Evolutionary conservation across 2,113 vertebrate genomes (phyloP), one percentile per base, ranked within the genome.

Genomic region (Brachyhypopomus gauderio): DNA sequence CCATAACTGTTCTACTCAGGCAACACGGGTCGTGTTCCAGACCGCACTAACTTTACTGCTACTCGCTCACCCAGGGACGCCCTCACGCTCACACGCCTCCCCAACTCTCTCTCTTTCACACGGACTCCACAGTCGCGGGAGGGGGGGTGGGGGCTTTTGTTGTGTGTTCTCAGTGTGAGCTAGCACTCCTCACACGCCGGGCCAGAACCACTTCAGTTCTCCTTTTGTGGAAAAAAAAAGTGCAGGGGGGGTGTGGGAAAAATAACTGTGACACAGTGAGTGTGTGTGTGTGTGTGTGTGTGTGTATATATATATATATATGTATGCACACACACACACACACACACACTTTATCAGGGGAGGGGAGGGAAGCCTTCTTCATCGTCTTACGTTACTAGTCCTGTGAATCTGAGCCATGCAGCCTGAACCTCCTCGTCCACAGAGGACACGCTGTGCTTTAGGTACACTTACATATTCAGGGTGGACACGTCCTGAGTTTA

Each of bases 331-430:
- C 30, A 30, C 30, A 30, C 30, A 30, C 30, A 30, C 30, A 30
- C 30, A 30, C 30, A 30, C 30, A 30, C 30, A 30, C 30, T 30
- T 30, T 30, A 5, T 3, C 0, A 19, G 55, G 20, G 0, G 3
- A 12, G 20, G 19, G 48, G 3, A 9, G 27, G 19, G 4, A 8
- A 0, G 52, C 30, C 25, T 81, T 75, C 63, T 75, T 75, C 52
- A 59, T 78, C 86, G 76, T 78, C 23, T 76, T 64, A 69, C 82
- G 85, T 85, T 86, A 78, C 85, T 72, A 87, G 88, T 84, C 87
- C 91, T 85, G 86, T 84, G 73, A 88, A 86, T 66, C 83, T 69
- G 63, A 90, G 90, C 90, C 90, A 83, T 83, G 82, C 89, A 86
- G 75, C 34, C 60, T 34, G 41, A 59, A 77, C 14, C 69, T 60